A percentile compares a stretch with the other conserved stretches of the same genome.
phyloP scores from a whole-genome alignment of 2,888 invertebrate genomes.

The Pardosa pseudoannulata region DNA sequence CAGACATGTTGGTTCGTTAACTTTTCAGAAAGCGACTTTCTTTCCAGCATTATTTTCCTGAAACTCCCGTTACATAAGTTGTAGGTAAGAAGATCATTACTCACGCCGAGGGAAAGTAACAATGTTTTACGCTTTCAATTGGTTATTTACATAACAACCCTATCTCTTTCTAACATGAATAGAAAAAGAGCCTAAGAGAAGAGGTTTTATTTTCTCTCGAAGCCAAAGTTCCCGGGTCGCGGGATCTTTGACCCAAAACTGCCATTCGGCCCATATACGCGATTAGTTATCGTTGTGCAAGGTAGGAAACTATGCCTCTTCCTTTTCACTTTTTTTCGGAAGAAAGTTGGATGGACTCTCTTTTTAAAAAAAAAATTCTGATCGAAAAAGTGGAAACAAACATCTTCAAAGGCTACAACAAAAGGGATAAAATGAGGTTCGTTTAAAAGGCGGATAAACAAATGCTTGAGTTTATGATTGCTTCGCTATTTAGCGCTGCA shows the following conservation, averaged over 20 bases:
- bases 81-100: not conserved
- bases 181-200: not conserved
- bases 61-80: too few species aligned
- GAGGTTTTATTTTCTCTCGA: not conserved
- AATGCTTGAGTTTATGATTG: not conserved
- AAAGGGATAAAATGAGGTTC: too few species aligned
- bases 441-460: too few species aligned
- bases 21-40: too few species aligned
- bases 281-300: not conserved
- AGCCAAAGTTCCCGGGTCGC: not conserved
- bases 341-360: not conserved
- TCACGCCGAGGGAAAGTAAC: slow-evolving; percentile 5
- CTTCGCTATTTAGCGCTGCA: not conserved
- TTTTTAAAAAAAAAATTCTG: not conserved
- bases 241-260: slow-evolving; percentile 15
- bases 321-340: not conserved
- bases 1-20: too few species aligned
- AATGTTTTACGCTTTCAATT: not conserved
- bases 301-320: not conserved
- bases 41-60: too few species aligned
- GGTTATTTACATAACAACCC: not conserved
- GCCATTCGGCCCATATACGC: not conserved
- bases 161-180: not conserved
- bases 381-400: too few species aligned
- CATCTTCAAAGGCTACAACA: too few species aligned